A percentile compares a stretch with the other conserved stretches of the same genome.
phyloP scores from a whole-genome alignment of 2,113 vertebrate species.

The Accipiter cooperii region DNA sequence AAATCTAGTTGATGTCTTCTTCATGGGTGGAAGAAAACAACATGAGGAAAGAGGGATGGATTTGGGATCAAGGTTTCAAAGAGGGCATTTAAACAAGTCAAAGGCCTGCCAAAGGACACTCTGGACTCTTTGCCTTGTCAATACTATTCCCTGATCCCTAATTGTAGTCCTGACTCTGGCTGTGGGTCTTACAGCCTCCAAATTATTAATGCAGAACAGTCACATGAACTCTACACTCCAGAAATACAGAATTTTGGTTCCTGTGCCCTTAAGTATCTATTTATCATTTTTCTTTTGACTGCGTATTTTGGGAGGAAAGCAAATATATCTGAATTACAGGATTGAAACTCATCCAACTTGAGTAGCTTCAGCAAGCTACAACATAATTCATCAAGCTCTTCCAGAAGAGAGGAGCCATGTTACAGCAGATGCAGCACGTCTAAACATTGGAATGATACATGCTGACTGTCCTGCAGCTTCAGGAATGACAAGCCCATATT shows the following conservation, averaged over 20 bases:
- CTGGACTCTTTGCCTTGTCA: background rate
- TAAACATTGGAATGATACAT: background rate
- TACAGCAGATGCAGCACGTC: background rate
- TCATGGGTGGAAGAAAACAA: background rate
- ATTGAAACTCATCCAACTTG: constrained; percentile 20
- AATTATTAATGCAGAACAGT: background rate
- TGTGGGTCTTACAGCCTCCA: background rate
- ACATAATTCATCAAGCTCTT: background rate
- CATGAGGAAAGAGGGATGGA: background rate
- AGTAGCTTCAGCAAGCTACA: constrained; percentile 15
- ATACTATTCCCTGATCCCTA: background rate
- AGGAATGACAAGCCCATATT: background rate
- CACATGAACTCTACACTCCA: background rate
- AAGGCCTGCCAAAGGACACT: background rate
- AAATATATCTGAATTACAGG: background rate
- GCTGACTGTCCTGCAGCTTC: background rate
- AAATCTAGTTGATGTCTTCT: background rate
- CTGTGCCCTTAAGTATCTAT: background rate
- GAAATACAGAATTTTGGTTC: background rate
- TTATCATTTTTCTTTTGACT: background rate
- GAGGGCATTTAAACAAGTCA: background rate
- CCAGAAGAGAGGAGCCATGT: background rate
- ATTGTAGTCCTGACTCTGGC: background rate
- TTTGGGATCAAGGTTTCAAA: background rate
- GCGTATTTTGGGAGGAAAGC: background rate